Percentiles rank a stretch among this genome's conserved stretches.
Evolutionary conservation across 2,113 vertebrate genomes (phyloP).

Genomic region (Trogon surrucura): DNA sequence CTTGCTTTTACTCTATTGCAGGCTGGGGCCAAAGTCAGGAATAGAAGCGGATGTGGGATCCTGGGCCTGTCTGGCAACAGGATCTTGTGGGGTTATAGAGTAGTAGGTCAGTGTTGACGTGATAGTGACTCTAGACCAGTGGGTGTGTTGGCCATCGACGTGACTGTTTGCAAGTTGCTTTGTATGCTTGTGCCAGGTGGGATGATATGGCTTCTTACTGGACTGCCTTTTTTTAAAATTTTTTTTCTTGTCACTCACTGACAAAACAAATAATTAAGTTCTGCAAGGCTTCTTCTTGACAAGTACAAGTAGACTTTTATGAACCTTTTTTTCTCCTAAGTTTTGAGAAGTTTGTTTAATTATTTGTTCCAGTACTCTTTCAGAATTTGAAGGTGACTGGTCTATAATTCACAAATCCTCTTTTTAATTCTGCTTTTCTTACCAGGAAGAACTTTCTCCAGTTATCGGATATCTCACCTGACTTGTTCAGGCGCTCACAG

Average conservation of each 20-base stretch:
- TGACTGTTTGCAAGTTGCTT: background rate
- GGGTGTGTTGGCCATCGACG: background rate
- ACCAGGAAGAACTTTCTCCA: background rate
- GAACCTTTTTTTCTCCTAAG: background rate
- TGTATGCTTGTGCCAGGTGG: background rate
- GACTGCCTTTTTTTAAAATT: background rate
- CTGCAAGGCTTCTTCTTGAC: background rate
- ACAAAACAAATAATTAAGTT: background rate
- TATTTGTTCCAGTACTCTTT: background rate
- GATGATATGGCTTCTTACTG: background rate
- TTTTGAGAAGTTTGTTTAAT: background rate
- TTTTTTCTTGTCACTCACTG: background rate
- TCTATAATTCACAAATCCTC: background rate
- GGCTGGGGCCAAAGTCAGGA: background rate
- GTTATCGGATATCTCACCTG: background rate
- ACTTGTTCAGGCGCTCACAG: background rate
- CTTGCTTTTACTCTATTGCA: background rate
- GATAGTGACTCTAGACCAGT: background rate
- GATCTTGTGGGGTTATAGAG: background rate
- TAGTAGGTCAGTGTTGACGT: background rate
- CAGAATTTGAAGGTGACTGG: background rate
- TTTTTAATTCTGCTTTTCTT: background rate
- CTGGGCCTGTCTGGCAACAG: background rate
- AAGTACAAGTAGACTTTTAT: background rate
- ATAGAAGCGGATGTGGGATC: background rate